Conservation (phyloP, 2,888 invertebrate genomes). For the Caenorhabditis uteleia region DNA sequence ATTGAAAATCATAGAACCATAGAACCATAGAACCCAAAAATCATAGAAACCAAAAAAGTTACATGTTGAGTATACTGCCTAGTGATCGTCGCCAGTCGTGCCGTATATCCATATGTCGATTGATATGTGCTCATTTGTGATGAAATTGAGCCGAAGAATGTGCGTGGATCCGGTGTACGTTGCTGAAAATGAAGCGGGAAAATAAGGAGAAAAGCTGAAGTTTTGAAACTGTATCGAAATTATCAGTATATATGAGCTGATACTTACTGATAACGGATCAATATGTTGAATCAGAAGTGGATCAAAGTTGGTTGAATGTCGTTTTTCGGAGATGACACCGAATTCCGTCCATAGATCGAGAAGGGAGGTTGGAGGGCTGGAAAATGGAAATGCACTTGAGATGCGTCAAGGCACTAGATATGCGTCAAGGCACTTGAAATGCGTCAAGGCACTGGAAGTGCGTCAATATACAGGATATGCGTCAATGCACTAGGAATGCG, state of each 20-base stretch:
- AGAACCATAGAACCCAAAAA: neutral
- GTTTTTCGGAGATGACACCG: conserved; percentile 56
- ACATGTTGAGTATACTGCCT: conserved; percentile 59
- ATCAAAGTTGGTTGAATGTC: conserved; percentile 52
- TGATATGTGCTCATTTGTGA: conserved; percentile 46
- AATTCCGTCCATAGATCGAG: conserved; percentile 67
- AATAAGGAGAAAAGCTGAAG: neutral
- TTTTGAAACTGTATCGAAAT: neutral
- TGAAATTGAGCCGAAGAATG: conserved; percentile 59
- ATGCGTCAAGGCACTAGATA: no score
- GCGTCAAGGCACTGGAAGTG: no score
- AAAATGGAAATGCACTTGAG: conserved; percentile 14
- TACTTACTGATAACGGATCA: conserved; percentile 44
- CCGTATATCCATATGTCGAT: conserved; percentile 54
- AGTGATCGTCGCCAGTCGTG: conserved; percentile 59
- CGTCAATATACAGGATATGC: no score
- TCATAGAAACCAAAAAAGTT: conserved; percentile 1
- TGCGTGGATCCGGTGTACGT: conserved; percentile 42
- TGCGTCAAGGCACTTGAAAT: no score
- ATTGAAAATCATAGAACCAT: neutral
- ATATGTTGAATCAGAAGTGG: conserved; percentile 49
- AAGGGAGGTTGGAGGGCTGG: conserved; percentile 56
- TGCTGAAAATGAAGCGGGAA: conserved; percentile 39
- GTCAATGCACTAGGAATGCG: no score
- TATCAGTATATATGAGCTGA: neutral